These are phyloP conservation scores for Willisornis vidua DNA, from an alignment of 2,113 vertebrate genomes.

Conservation along the genomic window DNA sequence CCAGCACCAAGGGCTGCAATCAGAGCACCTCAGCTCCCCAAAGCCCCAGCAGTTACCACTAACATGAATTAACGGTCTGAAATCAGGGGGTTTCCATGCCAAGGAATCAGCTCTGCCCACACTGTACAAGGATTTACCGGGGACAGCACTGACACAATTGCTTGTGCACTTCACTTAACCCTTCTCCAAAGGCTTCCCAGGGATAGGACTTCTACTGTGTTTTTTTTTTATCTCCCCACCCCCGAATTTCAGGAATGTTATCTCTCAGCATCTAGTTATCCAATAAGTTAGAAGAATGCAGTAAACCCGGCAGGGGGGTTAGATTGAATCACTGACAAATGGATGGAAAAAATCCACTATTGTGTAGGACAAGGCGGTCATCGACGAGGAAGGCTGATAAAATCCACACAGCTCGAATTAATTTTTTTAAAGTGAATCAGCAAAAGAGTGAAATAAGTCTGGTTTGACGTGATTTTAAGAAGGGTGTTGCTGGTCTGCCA, in stretches of 20 bases:
- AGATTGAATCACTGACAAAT: slow-evolving; percentile 81
- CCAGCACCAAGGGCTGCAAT: background rate
- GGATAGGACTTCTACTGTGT: background rate
- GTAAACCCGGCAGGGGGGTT: slow-evolving; percentile 81
- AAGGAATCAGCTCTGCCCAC: background rate
- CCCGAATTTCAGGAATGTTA: slow-evolving; percentile 84
- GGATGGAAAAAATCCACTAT: slow-evolving; percentile 76
- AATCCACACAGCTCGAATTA: slow-evolving; percentile 8
- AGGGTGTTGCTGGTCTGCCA: background rate
- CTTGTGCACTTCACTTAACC: slow-evolving; percentile 25
- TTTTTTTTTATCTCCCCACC: slow-evolving; percentile 53
- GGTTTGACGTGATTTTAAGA: background rate
- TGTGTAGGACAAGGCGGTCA: slow-evolving; percentile 60
- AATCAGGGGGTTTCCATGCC: background rate
- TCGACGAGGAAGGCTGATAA: slow-evolving; percentile 48
- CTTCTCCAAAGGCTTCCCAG: slow-evolving; percentile 65
- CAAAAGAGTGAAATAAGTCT: background rate
- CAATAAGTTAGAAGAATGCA: slow-evolving; percentile 85
- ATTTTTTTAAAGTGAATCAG: background rate
- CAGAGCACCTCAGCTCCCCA: slow-evolving; percentile 3
- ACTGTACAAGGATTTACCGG: background rate
- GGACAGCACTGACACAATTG: background rate
- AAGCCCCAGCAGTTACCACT: background rate
- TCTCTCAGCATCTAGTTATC: slow-evolving; percentile 83
- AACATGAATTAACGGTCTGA: background rate